Base-by-base conservation (phyloP, 2,797 vertebrate species). In the Pristis pectinata region DNA sequence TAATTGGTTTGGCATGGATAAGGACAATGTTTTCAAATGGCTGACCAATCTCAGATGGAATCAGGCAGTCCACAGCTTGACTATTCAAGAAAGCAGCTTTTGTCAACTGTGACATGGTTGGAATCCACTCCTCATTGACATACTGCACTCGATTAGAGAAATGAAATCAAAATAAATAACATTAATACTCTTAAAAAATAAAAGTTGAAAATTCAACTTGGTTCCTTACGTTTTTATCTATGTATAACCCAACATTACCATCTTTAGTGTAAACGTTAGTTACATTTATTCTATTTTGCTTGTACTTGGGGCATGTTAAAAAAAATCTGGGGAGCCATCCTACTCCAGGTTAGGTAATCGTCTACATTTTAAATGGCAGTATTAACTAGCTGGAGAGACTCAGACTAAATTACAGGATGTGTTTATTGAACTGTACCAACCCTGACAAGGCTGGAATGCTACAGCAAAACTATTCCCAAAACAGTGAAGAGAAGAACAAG, bases 41-140 rank as follows among this genome's bases (percentile, higher is more conserved):
- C 49, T 95, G 95, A 11, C 95, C 95, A 91, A 95, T 96, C 95
- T 97, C 96, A 94, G 95, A 95, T 24, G 98, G 98, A 95, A 99
- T 96, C 85, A 96, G 98, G 95, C 98, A 99, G 93, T 98, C 97
- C 4, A 99, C 95, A 95, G 96, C 96, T 3, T 96, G 96, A 70
- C 92, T 96, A 93, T 97, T 97, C 95, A 97, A 96, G 96, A 98
- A 99, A 87, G 96, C 80, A 70, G 97, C 97, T 91, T 95, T 95
- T 94, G 96, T 79, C 72, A 97, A 96, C 8, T 96, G 94, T 94
- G 97, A 96, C 92, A 98, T 97, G 44, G 97, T 97, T 95, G 97
- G 96, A 95, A 97, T 95, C 98, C 98, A 98, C 0, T 97, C 96
- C 53, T 97, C 97, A 95, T 96, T 96, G 27, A 96, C 96, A 95